Percentiles rank a stretch among this genome's conserved stretches.
Conservation (phyloP, 2,113 vertebrate species). For the Nipponia nippon region DNA sequence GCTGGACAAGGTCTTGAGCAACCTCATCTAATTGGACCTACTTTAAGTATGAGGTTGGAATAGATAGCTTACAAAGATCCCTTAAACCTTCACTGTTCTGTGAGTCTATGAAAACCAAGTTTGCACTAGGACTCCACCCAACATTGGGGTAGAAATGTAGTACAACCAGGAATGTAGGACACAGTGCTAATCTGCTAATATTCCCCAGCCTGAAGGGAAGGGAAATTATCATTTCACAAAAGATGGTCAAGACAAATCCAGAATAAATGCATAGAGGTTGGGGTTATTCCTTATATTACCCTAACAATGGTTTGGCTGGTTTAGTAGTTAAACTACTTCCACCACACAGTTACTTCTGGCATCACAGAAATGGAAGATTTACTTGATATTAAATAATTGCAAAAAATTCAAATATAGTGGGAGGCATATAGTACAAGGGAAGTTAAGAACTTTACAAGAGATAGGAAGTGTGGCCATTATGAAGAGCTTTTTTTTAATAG, state of each 20-base stretch:
- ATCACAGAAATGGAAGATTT: background rate
- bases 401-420: slow-evolving; percentile 4
- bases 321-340: background rate
- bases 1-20: background rate
- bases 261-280: background rate
- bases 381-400: background rate
- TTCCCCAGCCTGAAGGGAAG: background rate
- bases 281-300: background rate
- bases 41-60: background rate
- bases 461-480: background rate
- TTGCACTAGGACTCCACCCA: background rate
- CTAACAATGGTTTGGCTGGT: background rate
- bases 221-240: background rate
- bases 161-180: background rate
- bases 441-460: background rate
- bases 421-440: background rate
- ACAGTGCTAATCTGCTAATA: background rate
- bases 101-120: background rate
- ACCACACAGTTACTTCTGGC: background rate
- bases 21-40: background rate
- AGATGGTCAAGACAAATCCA: background rate
- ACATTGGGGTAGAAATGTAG: background rate
- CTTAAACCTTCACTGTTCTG: background rate
- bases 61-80: background rate
- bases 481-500: background rate